phyloP scores from a whole-genome alignment of 2,888 invertebrate species.

The Gastracanthus pulcherrimus region DNA sequence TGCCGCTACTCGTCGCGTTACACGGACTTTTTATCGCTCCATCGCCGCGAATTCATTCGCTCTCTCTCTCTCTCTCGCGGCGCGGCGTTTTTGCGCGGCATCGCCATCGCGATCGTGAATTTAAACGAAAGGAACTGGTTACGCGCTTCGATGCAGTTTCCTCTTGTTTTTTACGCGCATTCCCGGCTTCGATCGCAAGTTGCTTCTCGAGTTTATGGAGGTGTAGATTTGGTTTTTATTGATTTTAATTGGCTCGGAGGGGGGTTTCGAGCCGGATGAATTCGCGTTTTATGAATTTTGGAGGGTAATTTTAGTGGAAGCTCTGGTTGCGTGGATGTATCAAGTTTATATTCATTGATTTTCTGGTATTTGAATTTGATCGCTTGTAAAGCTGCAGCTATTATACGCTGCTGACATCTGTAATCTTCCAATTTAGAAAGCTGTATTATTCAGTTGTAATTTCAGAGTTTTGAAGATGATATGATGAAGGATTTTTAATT shows the following conservation, averaged over 20 bases:
- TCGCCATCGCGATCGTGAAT: background rate
- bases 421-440: too few species aligned
- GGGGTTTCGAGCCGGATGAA: background rate
- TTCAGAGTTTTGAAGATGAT: too few species aligned
- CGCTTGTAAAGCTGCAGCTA: too few species aligned
- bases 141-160: background rate
- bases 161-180: background rate
- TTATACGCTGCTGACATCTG: too few species aligned
- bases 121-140: slow-evolving; percentile 3
- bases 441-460: too few species aligned
- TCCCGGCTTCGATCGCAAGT: background rate
- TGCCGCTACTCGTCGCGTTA: background rate
- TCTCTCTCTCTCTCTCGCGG: background rate
- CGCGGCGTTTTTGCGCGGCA: background rate
- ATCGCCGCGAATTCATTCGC: background rate
- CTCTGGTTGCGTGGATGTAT: too few species aligned
- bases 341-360: too few species aligned
- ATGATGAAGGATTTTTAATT: too few species aligned
- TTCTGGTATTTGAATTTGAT: too few species aligned
- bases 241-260: background rate
- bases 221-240: background rate
- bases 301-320: background rate
- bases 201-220: background rate
- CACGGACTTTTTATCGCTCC: background rate
- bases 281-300: background rate